phyloP scores from a whole-genome alignment of 2,888 invertebrate genomes.

The Crossocerus cetratus region DNA sequence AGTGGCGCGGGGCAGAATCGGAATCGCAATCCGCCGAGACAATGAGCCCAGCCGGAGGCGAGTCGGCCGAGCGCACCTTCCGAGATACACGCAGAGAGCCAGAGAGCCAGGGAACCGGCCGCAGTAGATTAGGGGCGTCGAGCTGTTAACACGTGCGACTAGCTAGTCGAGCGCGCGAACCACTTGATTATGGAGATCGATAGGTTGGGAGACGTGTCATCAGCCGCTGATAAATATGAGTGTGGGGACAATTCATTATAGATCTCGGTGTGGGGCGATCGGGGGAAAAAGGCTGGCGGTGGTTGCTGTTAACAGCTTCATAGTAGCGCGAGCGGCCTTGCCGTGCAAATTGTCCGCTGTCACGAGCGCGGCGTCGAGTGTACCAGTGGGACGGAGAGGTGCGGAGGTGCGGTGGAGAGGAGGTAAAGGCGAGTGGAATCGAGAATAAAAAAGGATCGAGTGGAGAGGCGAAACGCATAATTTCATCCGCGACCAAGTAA shows the following conservation, averaged over 20 bases:
- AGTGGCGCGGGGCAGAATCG: not conserved
- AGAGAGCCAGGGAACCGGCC: no score
- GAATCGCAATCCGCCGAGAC: not conserved
- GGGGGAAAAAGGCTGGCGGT: no score
- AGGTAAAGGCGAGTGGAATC: no score
- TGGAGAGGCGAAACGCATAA: constrained; percentile 23
- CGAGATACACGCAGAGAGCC: not conserved
- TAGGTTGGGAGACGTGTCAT: constrained; percentile 22
- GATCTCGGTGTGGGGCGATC: constrained; percentile 15
- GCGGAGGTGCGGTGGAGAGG: no score
- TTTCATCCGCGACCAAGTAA: constrained; percentile 38
- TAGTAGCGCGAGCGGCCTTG: constrained; percentile 22
- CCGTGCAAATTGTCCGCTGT: constrained; percentile 26
- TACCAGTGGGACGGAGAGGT: no score
- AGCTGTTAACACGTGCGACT: not conserved
- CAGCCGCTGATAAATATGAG: constrained; percentile 38
- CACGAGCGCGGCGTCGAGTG: constrained; percentile 15
- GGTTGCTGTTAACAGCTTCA: constrained; percentile 17
- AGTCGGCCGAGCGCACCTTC: not conserved
- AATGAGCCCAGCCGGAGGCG: not conserved
- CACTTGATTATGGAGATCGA: constrained; percentile 43
- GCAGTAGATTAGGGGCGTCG: not conserved
- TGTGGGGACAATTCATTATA: constrained; percentile 46
- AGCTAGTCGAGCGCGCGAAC: not conserved
- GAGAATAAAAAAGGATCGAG: constrained; percentile 6